These are phyloP conservation scores for Drosophila nigromelanica DNA, from an alignment of 1,140 invertebrate genomes.

Conservation along the genomic window DNA sequence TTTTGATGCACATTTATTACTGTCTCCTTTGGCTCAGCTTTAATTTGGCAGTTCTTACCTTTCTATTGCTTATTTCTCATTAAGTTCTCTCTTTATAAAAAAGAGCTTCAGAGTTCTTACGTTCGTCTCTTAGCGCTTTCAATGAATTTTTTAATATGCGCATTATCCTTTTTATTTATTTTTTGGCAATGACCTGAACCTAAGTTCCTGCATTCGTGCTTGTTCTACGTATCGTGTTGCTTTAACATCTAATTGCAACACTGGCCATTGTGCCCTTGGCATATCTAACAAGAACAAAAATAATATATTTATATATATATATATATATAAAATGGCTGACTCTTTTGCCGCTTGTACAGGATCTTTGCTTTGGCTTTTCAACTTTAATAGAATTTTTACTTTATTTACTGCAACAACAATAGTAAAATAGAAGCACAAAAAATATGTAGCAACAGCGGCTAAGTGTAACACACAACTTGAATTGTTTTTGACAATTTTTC, in stretches of 20 bases:
- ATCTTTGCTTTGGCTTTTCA: constrained; percentile 53
- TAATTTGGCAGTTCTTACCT: not conserved
- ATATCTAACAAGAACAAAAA: constrained; percentile 23
- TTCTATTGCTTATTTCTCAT: constrained; percentile 15
- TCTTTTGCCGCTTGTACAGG: constrained; percentile 7
- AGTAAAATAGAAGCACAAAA: not conserved
- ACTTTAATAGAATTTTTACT: constrained; percentile 64
- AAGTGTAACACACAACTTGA: constrained; percentile 13
- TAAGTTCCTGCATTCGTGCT: not conserved
- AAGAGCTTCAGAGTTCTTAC: constrained; percentile 4
- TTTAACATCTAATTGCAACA: constrained; percentile 55
- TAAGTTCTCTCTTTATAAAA: constrained; percentile 41
- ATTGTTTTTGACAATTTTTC: constrained; percentile 1
- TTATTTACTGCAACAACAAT: constrained; percentile 51
- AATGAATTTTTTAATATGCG: constrained; percentile 65
- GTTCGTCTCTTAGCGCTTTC: constrained; percentile 30
- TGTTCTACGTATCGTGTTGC: constrained; percentile 15
- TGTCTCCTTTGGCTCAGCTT: not conserved
- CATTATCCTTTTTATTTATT: constrained; percentile 55
- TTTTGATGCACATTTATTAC: too few relatives aligned
- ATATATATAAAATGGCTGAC: constrained; percentile 1
- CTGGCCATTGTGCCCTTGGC: constrained; percentile 50
- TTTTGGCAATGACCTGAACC: constrained; percentile 1
- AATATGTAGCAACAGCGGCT: not conserved
- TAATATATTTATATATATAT: not conserved